Percentiles rank a stretch among this genome's conserved stretches.
These are phyloP conservation scores for Pocota personata DNA, from an alignment of 2,888 invertebrate genomes.

Conservation along the genomic window DNA sequence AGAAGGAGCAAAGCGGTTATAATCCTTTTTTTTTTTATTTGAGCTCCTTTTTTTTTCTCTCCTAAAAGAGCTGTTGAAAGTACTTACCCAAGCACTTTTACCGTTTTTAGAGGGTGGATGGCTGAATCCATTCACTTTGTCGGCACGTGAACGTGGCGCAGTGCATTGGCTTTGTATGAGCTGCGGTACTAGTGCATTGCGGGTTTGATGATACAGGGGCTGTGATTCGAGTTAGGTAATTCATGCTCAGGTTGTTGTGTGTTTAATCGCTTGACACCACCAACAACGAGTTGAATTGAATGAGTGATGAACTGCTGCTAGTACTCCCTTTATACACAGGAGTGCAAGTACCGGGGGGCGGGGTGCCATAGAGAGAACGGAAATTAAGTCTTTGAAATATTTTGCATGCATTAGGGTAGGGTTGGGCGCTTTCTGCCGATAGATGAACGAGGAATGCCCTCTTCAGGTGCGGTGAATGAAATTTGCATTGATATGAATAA, in stretches of 20 bases:
- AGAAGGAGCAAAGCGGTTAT: constrained; percentile 39
- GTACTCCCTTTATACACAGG: constrained; percentile 15
- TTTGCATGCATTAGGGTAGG: constrained; percentile 53
- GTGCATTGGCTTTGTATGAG: constrained; percentile 49
- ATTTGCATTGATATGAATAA: constrained; percentile 74
- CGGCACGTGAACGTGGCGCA: constrained; percentile 36
- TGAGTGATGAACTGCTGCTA: constrained; percentile 68
- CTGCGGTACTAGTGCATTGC: constrained; percentile 17
- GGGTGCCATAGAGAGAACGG: constrained; percentile 42
- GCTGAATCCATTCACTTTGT: constrained; percentile 68
- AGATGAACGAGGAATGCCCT: constrained; percentile 9
- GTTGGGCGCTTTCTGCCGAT: not conserved
- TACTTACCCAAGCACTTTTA: constrained; percentile 66
- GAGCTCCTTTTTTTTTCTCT: constrained; percentile 16
- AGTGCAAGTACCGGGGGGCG: not conserved
- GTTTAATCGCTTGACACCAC: constrained; percentile 73
- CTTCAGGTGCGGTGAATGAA: constrained; percentile 70
- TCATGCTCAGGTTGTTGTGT: constrained; percentile 68
- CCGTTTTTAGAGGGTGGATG: constrained; percentile 47
- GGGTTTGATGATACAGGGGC: constrained; percentile 36
- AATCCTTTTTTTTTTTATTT: constrained; percentile 28
- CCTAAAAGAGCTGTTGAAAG: constrained; percentile 53
- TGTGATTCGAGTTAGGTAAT: constrained; percentile 69
- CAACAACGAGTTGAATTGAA: constrained; percentile 70
- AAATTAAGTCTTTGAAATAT: constrained; percentile 73